Evolutionary conservation across 1,140 invertebrate genomes (phyloP).

Genomic region (Trichoplusia ni): DNA sequence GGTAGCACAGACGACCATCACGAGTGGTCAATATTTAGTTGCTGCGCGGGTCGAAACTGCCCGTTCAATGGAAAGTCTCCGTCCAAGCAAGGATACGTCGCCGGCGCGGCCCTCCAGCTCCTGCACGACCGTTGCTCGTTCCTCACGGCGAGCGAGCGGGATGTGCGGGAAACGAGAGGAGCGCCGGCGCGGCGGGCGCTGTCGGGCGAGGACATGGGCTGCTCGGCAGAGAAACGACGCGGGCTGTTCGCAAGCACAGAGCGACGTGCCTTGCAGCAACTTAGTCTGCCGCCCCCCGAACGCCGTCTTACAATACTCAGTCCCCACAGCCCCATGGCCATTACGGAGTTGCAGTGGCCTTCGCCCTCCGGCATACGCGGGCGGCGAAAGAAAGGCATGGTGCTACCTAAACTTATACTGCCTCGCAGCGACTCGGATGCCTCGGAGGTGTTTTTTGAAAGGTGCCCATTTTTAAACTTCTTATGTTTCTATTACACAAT

Average conservation of each 20-base stretch:
- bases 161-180: conserved; percentile 84
- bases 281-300: conserved; percentile 86
- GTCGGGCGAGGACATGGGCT: conserved; percentile 83
- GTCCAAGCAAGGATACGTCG: conserved; percentile 79
- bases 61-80: conserved; percentile 87
- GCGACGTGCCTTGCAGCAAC: conserved; percentile 84
- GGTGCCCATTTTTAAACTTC: conserved; percentile 53
- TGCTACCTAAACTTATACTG: conserved; percentile 88
- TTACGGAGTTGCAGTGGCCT: conserved; percentile 83
- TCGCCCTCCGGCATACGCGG: conserved; percentile 84
- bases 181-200: conserved; percentile 82
- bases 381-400: conserved; percentile 87
- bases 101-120: conserved; percentile 75
- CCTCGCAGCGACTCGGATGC: conserved; percentile 87
- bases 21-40: conserved; percentile 82
- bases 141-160: conserved; percentile 84
- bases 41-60: conserved; percentile 83
- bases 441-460: conserved; percentile 84
- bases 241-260: conserved; percentile 86
- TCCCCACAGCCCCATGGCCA: conserved; percentile 86
- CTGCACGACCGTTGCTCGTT: conserved; percentile 82
- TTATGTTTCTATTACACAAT: conserved; percentile 8
- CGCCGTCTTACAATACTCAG: conserved; percentile 87
- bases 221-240: conserved; percentile 83
- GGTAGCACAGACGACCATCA: conserved; percentile 73